phyloP scores from a whole-genome alignment of 2,888 invertebrate species.

The Petrophora chlorosata region DNA sequence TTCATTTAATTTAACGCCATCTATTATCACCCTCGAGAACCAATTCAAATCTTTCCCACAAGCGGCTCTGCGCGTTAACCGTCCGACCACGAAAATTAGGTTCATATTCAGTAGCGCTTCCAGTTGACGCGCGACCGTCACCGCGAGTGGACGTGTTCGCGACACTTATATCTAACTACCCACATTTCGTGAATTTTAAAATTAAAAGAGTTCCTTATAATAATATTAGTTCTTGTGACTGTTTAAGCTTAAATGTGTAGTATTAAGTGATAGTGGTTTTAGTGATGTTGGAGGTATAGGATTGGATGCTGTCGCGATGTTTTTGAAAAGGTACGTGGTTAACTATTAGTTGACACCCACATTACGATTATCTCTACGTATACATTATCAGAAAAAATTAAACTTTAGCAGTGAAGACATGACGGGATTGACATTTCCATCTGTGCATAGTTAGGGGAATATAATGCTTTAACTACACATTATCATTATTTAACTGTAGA shows the following conservation, averaged over 20 bases:
- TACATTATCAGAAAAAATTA: no score
- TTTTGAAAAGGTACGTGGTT: slow-evolving; percentile 21
- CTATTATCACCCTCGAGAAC: slow-evolving; percentile 40
- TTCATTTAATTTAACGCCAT: slow-evolving; percentile 45
- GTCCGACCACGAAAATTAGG: slow-evolving; percentile 64
- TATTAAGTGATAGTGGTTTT: slow-evolving; percentile 15
- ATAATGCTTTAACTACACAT: no score
- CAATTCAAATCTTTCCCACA: slow-evolving; percentile 45
- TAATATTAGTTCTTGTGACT: slow-evolving; percentile 15
- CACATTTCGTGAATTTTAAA: slow-evolving; percentile 32
- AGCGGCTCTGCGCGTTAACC: slow-evolving; percentile 51
- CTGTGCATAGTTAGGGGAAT: no score
- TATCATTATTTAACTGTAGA: no score
- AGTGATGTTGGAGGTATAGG: slow-evolving; percentile 6
- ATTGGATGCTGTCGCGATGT: slow-evolving; percentile 13
- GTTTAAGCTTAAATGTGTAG: slow-evolving; percentile 13
- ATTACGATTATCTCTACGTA: no score
- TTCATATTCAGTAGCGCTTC: slow-evolving; percentile 62
- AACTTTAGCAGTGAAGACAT: no score
- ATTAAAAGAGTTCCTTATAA: slow-evolving; percentile 20
- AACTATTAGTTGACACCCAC: neutral
- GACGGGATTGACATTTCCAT: no score
- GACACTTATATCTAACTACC: neutral
- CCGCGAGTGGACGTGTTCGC: slow-evolving; percentile 41
- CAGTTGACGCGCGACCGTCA: slow-evolving; percentile 60